Evolutionary conservation across 2,888 invertebrate species (phyloP), one percentile per base, ranked within the genome.

Genomic region (Glyphotaelius pellucidus): DNA sequence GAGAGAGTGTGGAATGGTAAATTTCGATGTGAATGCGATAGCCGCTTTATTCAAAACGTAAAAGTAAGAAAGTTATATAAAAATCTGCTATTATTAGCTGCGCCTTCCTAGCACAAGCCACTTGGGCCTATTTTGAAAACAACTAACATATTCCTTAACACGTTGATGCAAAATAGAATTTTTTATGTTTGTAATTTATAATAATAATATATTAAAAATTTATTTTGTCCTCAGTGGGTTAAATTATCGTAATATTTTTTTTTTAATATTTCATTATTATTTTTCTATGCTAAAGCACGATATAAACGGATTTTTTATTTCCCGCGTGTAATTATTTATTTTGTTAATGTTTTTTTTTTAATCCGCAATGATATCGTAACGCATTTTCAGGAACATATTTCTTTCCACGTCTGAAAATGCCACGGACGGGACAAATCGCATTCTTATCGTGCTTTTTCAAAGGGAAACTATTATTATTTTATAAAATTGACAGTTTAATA

Each of bases 381-480:
- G 83, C 35, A 83, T 83, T 83, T 83, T 83, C 83, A 83, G 83
- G 83, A 83, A 83, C 35, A 83, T 83, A 83, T 83, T 83, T 83
- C 83, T 83, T 83, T 83, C 83, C 32, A 83, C 83, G 35, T 83
- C 83, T 83, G 83, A 83, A 83, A 83, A 83, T 83, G 83, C 35
- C 14, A 35, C 35, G 83, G 35, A 35, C 35, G 35, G 35, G 19
- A 35, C 2, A 67, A 67, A 67, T 67, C 35, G 11, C 9, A 3
- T 83, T 83, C 25, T 35, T 83, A 83, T 83, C 35, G 83, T 83
- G 83, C 83, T 83, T 83, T 83, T 32, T 14, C 35, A 83, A 83
- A 32, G 19, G 31, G 2, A 67, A 67, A 25, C 67, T 67, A 67
- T 67, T 67, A 67, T 67, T 67, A 67, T 67, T 67, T 67, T 67